These are phyloP conservation scores for Chelonus insularis DNA, from an alignment of 1,140 invertebrate species.

Conservation along the genomic window DNA sequence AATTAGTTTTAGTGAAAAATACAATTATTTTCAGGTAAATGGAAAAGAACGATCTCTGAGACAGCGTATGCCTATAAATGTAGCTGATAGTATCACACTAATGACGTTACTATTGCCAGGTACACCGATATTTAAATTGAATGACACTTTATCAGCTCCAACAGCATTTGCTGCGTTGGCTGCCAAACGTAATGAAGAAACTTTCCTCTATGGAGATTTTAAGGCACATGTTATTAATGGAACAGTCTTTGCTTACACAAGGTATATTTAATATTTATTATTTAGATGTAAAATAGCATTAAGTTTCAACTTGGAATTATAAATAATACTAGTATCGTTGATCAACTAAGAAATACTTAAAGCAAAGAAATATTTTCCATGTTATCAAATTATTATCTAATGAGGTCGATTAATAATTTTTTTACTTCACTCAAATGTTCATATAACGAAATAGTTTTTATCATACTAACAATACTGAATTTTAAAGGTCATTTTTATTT, in stretches of 20 bases:
- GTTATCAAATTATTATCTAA: too few relatives aligned
- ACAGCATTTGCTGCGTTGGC: slow-evolving; percentile 41
- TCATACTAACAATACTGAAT: too few relatives aligned
- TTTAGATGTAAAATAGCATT: background rate
- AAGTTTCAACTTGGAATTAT: background rate
- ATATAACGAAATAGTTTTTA: too few relatives aligned
- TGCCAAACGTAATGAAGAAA: slow-evolving; percentile 43
- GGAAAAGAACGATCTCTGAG: slow-evolving; percentile 38
- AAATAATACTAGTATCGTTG: too few relatives aligned
- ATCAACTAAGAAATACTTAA: too few relatives aligned
- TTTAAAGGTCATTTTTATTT: too few relatives aligned
- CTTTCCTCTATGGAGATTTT: slow-evolving; percentile 65
- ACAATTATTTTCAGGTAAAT: slow-evolving; percentile 46
- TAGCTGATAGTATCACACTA: slow-evolving; percentile 63
- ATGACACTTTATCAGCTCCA: slow-evolving; percentile 54
- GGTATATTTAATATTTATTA: slow-evolving; percentile 52
- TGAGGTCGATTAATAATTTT: too few relatives aligned
- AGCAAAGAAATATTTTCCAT: too few relatives aligned
- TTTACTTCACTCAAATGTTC: too few relatives aligned
- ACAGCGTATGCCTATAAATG: slow-evolving; percentile 45
- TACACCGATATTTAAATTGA: slow-evolving; percentile 68
- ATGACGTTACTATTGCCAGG: slow-evolving; percentile 75
- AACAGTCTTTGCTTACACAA: slow-evolving; percentile 65
- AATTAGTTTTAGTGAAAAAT: slow-evolving; percentile 5
- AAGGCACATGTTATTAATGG: slow-evolving; percentile 55